Evolutionary conservation across 2,797 vertebrate genomes (phyloP).

Genomic region (Falco concolor): DNA sequence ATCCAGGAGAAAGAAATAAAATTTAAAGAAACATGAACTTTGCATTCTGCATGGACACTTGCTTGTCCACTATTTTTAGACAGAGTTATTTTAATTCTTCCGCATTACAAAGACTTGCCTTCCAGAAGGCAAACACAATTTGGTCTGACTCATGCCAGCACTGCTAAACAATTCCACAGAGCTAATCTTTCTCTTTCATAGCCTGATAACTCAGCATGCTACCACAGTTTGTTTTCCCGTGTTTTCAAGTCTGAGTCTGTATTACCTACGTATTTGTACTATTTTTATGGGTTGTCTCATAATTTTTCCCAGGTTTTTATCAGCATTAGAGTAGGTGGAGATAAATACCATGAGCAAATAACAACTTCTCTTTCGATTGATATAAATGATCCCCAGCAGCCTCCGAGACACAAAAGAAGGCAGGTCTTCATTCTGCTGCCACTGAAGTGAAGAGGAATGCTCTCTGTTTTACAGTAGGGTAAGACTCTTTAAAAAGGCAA

Average conservation of each 20-base stretch:
- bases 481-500: neutral
- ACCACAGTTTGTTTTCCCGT: neutral
- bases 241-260: neutral
- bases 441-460: neutral
- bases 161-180: slow-evolving; percentile 18
- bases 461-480: neutral
- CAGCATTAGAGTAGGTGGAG: neutral
- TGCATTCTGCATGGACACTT: slow-evolving; percentile 30
- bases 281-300: neutral
- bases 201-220: slow-evolving; percentile 35
- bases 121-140: slow-evolving; percentile 35
- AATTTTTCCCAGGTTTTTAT: neutral
- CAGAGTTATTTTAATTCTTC: slow-evolving; percentile 28
- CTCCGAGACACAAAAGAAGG: neutral
- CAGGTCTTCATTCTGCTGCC: neutral
- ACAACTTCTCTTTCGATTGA: neutral
- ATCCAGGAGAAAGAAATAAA: neutral
- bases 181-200: slow-evolving; percentile 14
- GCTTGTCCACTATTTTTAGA: slow-evolving; percentile 53
- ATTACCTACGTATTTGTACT: neutral
- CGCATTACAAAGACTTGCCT: neutral
- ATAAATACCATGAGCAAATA: neutral
- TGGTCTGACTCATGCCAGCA: slow-evolving; percentile 21
- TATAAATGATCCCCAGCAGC: neutral
- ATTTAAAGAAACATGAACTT: slow-evolving; percentile 36